These are phyloP conservation scores for Odocoileus hemionus DNA, from an alignment of 2,113 vertebrate genomes.

Conservation along the genomic window DNA sequence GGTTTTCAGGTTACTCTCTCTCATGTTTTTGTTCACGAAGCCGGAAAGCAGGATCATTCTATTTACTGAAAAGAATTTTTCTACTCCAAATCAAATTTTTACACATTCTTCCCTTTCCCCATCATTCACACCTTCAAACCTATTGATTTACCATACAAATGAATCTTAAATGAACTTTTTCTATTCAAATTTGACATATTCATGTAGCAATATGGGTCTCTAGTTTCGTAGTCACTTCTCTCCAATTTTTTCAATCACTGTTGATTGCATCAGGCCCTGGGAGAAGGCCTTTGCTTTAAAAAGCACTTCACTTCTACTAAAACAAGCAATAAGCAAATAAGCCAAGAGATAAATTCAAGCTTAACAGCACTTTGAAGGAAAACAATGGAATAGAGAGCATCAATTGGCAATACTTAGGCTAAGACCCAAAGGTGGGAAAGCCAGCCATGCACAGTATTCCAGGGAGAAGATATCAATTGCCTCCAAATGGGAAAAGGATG, in stretches of 20 bases:
- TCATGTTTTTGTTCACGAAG: neutral
- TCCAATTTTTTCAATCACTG: neutral
- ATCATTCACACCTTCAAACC: neutral
- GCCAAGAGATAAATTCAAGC: neutral
- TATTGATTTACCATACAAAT: neutral
- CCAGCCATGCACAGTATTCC: neutral
- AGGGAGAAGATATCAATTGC: neutral
- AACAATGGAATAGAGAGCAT: neutral
- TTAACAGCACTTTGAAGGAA: neutral
- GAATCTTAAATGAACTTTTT: neutral
- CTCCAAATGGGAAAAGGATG: neutral
- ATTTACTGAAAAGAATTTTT: neutral
- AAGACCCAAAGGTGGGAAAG: neutral
- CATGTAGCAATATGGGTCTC: neutral
- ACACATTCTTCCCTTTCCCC: neutral
- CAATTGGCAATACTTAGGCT: neutral
- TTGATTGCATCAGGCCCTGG: neutral
- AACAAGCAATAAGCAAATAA: neutral
- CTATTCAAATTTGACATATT: neutral
- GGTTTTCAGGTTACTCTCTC: neutral
- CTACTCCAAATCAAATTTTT: neutral
- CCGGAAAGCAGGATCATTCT: neutral
- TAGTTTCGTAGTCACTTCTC: neutral
- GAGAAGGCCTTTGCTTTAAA: neutral
- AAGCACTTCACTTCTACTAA: neutral